phyloP scores from a whole-genome alignment of 2,797 vertebrate species.

The Varecia variegata region DNA sequence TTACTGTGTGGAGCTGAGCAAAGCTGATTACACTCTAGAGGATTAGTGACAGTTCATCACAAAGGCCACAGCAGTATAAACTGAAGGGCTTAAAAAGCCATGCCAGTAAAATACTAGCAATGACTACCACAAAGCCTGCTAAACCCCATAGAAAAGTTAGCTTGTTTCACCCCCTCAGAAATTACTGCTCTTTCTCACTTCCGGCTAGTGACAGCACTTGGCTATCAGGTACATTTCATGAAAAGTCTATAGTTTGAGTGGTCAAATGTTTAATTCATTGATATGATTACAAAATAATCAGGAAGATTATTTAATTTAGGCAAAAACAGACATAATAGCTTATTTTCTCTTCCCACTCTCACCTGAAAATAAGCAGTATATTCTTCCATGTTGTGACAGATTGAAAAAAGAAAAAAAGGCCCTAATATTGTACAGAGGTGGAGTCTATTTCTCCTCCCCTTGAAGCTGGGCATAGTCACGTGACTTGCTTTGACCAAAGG shows the following conservation, averaged over 20 bases:
- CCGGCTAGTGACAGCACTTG: neutral
- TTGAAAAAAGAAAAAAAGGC: neutral
- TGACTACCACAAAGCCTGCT: neutral
- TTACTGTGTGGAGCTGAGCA: neutral
- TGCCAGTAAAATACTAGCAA: neutral
- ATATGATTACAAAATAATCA: slow-evolving; percentile 6
- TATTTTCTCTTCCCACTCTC: neutral
- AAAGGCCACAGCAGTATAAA: neutral
- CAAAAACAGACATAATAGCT: slow-evolving; percentile 13
- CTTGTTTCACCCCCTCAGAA: neutral
- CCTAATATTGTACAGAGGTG: slow-evolving; percentile 2
- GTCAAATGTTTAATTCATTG: neutral
- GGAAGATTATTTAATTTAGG: neutral
- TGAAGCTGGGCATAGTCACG: neutral
- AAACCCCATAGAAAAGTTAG: neutral
- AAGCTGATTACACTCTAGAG: neutral
- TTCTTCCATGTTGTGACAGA: neutral
- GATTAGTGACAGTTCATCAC: neutral
- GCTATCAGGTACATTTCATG: neutral
- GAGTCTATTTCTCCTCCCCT: neutral
- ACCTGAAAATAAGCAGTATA: slow-evolving; percentile 28
- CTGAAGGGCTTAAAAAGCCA: neutral
- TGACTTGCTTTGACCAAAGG: neutral
- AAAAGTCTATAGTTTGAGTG: neutral
- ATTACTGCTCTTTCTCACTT: neutral